Evolutionary conservation across 2,797 vertebrate genomes (phyloP), one percentile per base, ranked within the genome.

Genomic region (Eidolon dupreanum): DNA sequence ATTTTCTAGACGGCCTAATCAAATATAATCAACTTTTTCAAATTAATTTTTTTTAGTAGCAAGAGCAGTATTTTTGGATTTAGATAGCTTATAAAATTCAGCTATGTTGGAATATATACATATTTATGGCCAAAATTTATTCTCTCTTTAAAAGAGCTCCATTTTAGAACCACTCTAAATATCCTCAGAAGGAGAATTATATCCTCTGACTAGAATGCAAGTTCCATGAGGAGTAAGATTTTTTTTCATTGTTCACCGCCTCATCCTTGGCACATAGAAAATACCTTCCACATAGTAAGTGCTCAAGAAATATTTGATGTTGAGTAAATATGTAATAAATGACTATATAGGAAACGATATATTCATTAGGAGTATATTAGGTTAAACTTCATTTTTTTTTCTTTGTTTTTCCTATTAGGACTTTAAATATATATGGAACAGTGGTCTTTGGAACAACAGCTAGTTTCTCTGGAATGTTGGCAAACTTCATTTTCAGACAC

Each of bases 401-500:
- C 28, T 90, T 46, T 92, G 65, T 97, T 95, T 94, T 90, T 83
- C 43, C 38, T 53, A 24, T 73, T 93, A 98, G 98, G 95, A 98
- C 98, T 9, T 11, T 99, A 22, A 99, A 99, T 97, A 0, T 53
- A 4, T 98, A 98, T 7, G 99, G 99, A 43, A 98, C 98, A 0
- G 0, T 98, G 1, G 98, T 98, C 82, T 90, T 99, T 75, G 99
- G 97, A 8, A 98, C 95, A 12, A 98, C 99, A 94, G 98, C 98
- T 2, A 97, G 96, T 2, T 71, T 99, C 0, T 98, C 98, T 15
- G 99, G 99, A 28, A 75, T 99, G n/a, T 24, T 99, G 2, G 97
- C 99, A 38, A 99, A 99, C 98, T 98, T 98, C 82, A 88, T 99
- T 57, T 99, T 98, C 65, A 98, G 99, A 93, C 92, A 98, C 66